Evolutionary conservation across 2,888 invertebrate genomes (phyloP).

Genomic region (Chouioia cunea): DNA sequence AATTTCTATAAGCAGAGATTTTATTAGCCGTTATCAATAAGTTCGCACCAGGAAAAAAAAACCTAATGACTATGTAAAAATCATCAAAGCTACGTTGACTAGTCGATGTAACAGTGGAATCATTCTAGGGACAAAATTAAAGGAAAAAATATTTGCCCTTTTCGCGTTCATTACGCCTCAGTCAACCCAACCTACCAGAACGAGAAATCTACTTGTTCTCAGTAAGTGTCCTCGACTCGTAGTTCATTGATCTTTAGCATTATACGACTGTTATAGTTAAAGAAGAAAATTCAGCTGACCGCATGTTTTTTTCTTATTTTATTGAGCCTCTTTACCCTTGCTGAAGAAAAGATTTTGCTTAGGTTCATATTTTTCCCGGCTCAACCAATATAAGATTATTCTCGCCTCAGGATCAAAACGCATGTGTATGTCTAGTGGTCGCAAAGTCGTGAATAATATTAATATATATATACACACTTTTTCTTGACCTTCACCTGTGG

Average conservation of each 20-base stretch:
- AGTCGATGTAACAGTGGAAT: too few relatives aligned
- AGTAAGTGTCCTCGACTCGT: conserved; percentile 13
- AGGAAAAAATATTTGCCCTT: too few relatives aligned
- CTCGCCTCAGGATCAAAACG: background rate
- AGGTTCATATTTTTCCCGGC: background rate
- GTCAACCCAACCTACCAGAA: background rate
- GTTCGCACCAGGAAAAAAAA: too few relatives aligned
- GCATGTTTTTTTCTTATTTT: conserved; percentile 12
- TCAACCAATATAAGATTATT: conserved; percentile 30
- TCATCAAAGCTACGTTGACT: too few relatives aligned
- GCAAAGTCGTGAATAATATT: conserved; percentile 8
- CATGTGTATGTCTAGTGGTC: background rate
- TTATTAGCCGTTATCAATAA: too few relatives aligned
- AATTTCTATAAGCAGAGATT: too few relatives aligned
- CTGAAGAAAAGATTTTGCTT: too few relatives aligned
- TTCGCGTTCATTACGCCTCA: too few relatives aligned
- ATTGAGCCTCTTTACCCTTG: background rate
- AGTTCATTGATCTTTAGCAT: conserved; percentile 29
- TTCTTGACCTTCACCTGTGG: too few relatives aligned
- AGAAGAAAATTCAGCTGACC: conserved; percentile 22
- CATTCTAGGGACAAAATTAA: too few relatives aligned
- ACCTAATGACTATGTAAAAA: too few relatives aligned
- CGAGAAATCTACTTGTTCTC: conserved; percentile 18
- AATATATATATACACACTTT: background rate
- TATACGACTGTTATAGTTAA: background rate